Evolutionary conservation across 92 coral and sea anemone species (phyloP), one percentile per base, ranked within the genome.

Genomic region (Hydrozoanthus gracilis): DNA sequence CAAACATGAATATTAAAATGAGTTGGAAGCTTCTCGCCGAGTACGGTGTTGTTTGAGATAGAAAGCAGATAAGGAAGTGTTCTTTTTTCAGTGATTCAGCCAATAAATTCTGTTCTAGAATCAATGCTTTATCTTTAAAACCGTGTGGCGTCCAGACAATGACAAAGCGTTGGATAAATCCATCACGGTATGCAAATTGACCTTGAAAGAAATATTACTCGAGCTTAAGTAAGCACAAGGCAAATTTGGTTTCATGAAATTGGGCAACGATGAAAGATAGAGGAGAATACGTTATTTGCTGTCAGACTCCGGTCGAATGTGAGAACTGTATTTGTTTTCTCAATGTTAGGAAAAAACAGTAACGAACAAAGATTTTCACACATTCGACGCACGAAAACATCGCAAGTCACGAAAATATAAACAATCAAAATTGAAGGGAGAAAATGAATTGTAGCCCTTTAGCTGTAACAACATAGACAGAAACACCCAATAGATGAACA

Each of bases 121-220:
- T 56, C 14, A 50, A 18, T 8, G 27, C 50, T 76, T 76, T 17
- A 76, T 50, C 18, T 8, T 51, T 6, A 61, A 44, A 78, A 27
- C 45, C 18, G 84, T 47, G 61, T 45, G 74, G 85, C 48, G 51
- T 20, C 60, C 7, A 48, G 12, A 50, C 12, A 47, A 64, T 80
- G 49, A 64, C 55, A 45, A 0, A 18, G 27, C 62, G 46, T 46
- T 20, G 60, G 54, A 56, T 5, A 47, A 65, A 45, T 44, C 71
- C 83, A 17, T 39, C 52, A 47, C 55, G 73, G 66, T 80, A 80
- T 80, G 85, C 85, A 80, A 80, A 80, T 80, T 17, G 44, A 17
- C 4, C 39, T 46, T 47, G 44, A 56, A 6, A 47, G 17, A 17
- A 80, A 10, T 60, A 66, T 20, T 62, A 20, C 73, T 67, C 44